Conservation (phyloP, 2,797 vertebrate species). For the Staurois parvus region DNA sequence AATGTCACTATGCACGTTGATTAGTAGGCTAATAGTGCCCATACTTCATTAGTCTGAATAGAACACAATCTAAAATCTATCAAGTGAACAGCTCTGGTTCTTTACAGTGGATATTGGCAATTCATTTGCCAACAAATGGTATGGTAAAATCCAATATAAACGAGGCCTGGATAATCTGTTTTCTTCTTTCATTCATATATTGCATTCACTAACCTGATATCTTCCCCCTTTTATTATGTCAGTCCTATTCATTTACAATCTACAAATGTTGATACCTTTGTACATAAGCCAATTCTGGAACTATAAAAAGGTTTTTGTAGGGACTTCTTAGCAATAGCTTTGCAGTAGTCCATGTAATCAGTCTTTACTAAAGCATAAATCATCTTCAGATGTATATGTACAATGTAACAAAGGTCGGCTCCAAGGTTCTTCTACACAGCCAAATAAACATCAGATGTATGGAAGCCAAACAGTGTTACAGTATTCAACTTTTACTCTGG, state of each 20-base stretch:
- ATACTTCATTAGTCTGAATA: too few relatives aligned
- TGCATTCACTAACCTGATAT: background rate
- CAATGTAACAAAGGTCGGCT: background rate
- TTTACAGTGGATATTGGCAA: too few relatives aligned
- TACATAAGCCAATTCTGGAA: too few relatives aligned
- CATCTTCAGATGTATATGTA: slow-evolving; percentile 14
- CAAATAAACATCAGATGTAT: slow-evolving; percentile 15
- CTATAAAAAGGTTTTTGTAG: background rate
- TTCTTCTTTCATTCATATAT: background rate
- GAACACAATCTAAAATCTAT: too few relatives aligned
- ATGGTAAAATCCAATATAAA: too few relatives aligned
- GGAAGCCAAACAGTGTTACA: background rate
- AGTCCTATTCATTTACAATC: background rate
- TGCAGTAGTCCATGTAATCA: background rate
- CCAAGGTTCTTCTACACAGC: background rate
- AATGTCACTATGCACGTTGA: too few relatives aligned
- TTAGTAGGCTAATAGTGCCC: too few relatives aligned
- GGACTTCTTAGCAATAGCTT: background rate
- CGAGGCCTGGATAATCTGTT: background rate
- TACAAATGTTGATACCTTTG: background rate
- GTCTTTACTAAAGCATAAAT: background rate
- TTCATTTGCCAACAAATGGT: too few relatives aligned
- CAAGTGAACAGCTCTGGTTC: too few relatives aligned
- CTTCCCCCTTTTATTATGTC: background rate
- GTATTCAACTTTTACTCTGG: background rate